Conservation (phyloP, 1,140 invertebrate species). For the Zophobas morio region DNA sequence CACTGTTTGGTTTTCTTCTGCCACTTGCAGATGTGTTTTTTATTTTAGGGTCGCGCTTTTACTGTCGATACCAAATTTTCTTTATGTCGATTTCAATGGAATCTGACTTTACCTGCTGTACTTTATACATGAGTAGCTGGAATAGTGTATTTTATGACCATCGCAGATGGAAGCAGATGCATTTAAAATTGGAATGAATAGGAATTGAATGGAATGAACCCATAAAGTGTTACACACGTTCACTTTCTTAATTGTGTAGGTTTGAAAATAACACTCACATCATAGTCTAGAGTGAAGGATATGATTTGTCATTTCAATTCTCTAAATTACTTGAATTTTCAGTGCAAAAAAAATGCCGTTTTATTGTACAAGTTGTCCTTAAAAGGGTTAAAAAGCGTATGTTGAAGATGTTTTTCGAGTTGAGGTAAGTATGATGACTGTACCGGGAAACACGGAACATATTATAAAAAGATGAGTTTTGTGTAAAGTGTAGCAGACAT, state of each 20-base stretch:
- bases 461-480: too few species aligned
- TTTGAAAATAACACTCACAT: slow-evolving; percentile 17
- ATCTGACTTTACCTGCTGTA: slow-evolving; percentile 15
- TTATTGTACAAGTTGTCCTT: too few species aligned
- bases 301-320: too few species aligned
- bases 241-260: slow-evolving; percentile 19
- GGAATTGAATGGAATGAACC: slow-evolving; percentile 23
- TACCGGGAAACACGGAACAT: too few species aligned
- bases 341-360: too few species aligned
- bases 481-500: too few species aligned
- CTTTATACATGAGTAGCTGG: slow-evolving; percentile 6
- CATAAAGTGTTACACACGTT: slow-evolving; percentile 22
- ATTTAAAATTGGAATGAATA: slow-evolving; percentile 7
- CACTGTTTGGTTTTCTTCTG: too few species aligned
- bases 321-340: too few species aligned
- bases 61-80: slow-evolving; percentile 1
- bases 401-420: too few species aligned
- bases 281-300: background rate
- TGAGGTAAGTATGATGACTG: too few species aligned
- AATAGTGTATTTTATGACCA: slow-evolving; percentile 16
- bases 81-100: slow-evolving; percentile 2
- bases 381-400: too few species aligned
- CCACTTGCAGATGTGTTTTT: slow-evolving; percentile 5
- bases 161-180: background rate
- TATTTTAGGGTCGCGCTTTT: slow-evolving; percentile 6